phyloP scores from a whole-genome alignment of 92 coral and sea anemone genomes.

The Micromussa lordhowensis region DNA sequence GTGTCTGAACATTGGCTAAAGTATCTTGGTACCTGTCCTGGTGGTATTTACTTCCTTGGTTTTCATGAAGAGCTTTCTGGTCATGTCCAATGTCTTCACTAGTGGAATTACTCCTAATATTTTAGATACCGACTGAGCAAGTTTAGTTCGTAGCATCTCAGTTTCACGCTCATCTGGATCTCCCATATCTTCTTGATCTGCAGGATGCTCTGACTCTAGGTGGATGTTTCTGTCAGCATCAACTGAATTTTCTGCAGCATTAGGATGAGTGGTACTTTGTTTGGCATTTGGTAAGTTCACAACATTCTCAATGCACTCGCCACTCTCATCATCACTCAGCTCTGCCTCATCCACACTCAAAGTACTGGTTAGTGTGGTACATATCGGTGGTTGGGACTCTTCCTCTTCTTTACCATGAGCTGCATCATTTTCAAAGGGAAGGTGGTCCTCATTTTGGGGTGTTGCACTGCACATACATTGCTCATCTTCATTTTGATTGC shows the following conservation, averaged over 20 bases:
- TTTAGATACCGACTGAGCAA: neutral
- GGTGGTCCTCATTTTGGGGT: too few relatives aligned
- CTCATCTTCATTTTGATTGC: too few relatives aligned
- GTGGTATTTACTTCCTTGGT: neutral
- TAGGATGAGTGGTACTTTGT: neutral
- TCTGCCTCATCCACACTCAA: too few relatives aligned
- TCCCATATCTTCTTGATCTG: neutral
- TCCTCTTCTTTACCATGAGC: too few relatives aligned
- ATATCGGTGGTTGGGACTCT: too few relatives aligned
- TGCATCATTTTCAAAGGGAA: too few relatives aligned
- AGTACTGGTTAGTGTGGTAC: too few relatives aligned
- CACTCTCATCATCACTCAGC: too few relatives aligned
- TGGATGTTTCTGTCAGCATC: neutral
- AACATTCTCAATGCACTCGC: too few relatives aligned
- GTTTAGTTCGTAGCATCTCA: neutral
- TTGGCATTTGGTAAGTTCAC: neutral
- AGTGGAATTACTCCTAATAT: neutral
- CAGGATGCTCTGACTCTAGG: neutral
- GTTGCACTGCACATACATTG: too few relatives aligned
- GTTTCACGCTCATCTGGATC: neutral
- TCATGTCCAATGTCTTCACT: neutral
- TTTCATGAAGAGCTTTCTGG: neutral
- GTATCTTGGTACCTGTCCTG: neutral
- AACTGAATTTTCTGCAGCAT: neutral
- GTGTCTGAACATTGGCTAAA: neutral